A percentile compares a stretch with the other conserved stretches of the same genome.
Evolutionary conservation across 23 tunicate genomes (phyloP).

Genomic region (Trididemnum clinides): DNA sequence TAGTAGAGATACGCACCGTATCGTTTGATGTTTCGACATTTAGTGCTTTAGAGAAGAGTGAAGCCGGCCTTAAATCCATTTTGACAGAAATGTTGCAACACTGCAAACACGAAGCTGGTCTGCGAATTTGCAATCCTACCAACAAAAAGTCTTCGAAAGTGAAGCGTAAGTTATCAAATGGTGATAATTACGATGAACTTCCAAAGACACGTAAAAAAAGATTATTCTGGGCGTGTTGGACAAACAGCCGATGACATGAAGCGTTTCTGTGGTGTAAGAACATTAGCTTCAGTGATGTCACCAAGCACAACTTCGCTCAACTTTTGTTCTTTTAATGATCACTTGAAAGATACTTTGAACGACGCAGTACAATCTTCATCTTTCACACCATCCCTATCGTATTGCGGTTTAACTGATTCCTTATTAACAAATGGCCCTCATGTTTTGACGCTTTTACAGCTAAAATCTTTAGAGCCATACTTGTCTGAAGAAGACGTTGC

Average conservation of each 20-base stretch:
- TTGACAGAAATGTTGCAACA: background rate
- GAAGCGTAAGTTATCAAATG: background rate
- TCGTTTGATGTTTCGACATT: background rate
- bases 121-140: background rate
- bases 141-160: background rate
- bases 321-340: background rate
- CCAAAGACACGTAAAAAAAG: background rate
- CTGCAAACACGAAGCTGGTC: background rate
- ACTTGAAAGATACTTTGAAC: no score
- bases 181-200: background rate
- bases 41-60: background rate
- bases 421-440: constrained; percentile 3
- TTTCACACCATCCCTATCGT: background rate
- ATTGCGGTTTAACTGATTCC: background rate
- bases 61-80: background rate
- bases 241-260: background rate
- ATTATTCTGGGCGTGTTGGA: background rate
- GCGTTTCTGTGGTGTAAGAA: background rate
- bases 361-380: background rate
- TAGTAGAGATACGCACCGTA: background rate
- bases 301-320: no score
- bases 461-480: background rate
- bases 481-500: background rate
- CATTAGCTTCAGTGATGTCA: background rate
- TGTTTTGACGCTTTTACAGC: background rate